Evolutionary conservation across 2,113 vertebrate species (phyloP).

Genomic region (Carollia perspicillata): DNA sequence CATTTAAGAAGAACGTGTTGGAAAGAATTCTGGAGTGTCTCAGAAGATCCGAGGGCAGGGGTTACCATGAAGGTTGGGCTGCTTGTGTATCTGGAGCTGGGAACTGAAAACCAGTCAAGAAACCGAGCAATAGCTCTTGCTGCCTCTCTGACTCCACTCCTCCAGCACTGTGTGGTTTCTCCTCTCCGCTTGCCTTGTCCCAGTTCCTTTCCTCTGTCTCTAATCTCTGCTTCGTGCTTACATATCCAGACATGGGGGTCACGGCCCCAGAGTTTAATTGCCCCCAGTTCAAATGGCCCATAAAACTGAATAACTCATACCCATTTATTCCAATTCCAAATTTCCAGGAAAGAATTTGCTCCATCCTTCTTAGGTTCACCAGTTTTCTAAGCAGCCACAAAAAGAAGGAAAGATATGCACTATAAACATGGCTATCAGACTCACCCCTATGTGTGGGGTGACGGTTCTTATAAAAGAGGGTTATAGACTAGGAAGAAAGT

Average conservation of each 20-base stretch:
- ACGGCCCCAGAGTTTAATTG: neutral
- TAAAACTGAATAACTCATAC: neutral
- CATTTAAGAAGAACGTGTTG: neutral
- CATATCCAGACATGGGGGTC: neutral
- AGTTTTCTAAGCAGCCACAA: neutral
- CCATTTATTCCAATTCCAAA: neutral
- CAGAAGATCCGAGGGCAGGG: neutral
- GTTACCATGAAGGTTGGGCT: neutral
- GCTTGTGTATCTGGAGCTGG: neutral
- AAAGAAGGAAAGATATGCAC: neutral
- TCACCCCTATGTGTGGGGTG: neutral
- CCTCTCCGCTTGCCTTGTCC: neutral
- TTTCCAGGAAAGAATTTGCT: neutral
- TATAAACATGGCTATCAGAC: neutral
- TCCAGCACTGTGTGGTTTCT: rapidly evolving
- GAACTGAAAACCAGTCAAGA: neutral
- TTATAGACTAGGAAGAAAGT: neutral
- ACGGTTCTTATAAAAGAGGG: neutral
- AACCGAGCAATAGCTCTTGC: neutral
- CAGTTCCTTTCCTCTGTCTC: neutral
- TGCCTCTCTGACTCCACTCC: neutral
- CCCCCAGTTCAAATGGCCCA: neutral
- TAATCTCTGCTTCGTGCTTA: neutral
- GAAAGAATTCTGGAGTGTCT: neutral
- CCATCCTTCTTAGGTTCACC: neutral